Evolutionary conservation across 92 coral and sea anemone genomes (phyloP), one percentile per base, ranked within the genome.

Genomic region (Palythoa grandiflora): DNA sequence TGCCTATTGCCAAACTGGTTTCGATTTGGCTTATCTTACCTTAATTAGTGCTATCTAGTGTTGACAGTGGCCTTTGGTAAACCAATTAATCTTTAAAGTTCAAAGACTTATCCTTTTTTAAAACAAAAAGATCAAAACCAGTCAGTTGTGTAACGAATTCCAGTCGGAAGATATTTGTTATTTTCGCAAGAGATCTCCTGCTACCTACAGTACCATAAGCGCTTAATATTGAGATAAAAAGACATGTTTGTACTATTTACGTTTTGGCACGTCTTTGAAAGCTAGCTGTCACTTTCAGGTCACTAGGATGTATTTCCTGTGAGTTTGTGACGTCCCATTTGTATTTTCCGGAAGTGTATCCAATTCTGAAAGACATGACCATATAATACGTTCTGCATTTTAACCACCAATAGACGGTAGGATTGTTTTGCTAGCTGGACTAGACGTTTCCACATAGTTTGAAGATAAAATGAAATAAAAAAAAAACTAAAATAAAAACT

Each of bases 1-100:
- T 66, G 63, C 55, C 40, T 47, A 28, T 65, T 44, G 55, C n/a
- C 38, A 51, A 65, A 80, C 72, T 65, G 60, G 38, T 81, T 66
- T 66, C n/a, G 59, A 81, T 66, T 47, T 66, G 86, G n/a, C 74
- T 81, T 81, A 81, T 81, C 76, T 80, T 52, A 66, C 76, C 20
- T 65, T 66, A 48, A 80, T 63, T 80, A 80, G 85, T 80, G 55
- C 59, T 80, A 80, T 80, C 85, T 80, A 81, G 86, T 81, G 86
- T 81, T 81, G 86, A 81, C 86, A 81, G 86, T 81, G 50, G 51
- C 70, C 13, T 44, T 37, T 79, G 48, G 47, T 81, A 81, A 81
- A 50, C 59, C 86, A 81, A 81, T 81, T 81, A 81, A 81, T 17
- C 86, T 35, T 71, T 47, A 38, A 38, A 70, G 75, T 48, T 66